Conservation (phyloP, 2,797 vertebrate species). For the Argyrosomus regius region DNA sequence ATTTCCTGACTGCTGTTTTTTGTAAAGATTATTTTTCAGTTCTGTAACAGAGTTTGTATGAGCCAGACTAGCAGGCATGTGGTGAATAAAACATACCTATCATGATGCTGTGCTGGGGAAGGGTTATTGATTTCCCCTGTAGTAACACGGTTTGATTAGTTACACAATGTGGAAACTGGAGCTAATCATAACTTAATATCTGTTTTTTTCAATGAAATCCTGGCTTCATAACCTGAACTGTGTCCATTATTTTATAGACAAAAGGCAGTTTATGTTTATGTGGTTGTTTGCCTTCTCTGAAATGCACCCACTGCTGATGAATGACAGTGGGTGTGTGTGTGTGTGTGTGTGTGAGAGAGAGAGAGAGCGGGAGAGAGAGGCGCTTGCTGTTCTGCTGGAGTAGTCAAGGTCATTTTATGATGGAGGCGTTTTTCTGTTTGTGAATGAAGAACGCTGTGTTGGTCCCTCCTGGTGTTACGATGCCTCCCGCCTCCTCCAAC, state of each 20-base stretch:
- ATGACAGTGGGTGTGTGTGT: constrained; percentile 42
- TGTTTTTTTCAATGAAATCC: constrained; percentile 29
- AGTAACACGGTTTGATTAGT: constrained; percentile 56
- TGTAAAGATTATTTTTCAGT: constrained; percentile 16
- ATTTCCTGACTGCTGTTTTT: constrained; percentile 27
- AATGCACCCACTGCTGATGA: constrained; percentile 60
- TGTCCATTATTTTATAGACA: constrained; percentile 53
- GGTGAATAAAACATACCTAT: constrained; percentile 29
- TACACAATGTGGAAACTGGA: constrained; percentile 55
- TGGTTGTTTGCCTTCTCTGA: constrained; percentile 55
- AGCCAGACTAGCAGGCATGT: constrained; percentile 24
- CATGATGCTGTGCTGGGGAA: constrained; percentile 14
- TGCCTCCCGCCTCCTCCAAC: constrained; percentile 49
- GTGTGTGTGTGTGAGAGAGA: neutral
- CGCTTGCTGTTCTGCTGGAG: constrained; percentile 54
- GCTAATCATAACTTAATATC: constrained; percentile 23
- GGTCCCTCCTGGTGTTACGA: constrained; percentile 57
- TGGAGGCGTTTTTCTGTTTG: constrained; percentile 73
- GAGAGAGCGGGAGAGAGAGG: constrained; percentile 49
- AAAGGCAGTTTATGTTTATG: constrained; percentile 51
- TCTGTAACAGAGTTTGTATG: neutral
- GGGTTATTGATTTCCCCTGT: constrained; percentile 69
- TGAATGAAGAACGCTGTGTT: constrained; percentile 76
- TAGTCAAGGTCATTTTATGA: constrained; percentile 77
- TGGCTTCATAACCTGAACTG: constrained; percentile 46